Conservation (phyloP, 2,113 vertebrate genomes). For the Ifrita kowaldi region DNA sequence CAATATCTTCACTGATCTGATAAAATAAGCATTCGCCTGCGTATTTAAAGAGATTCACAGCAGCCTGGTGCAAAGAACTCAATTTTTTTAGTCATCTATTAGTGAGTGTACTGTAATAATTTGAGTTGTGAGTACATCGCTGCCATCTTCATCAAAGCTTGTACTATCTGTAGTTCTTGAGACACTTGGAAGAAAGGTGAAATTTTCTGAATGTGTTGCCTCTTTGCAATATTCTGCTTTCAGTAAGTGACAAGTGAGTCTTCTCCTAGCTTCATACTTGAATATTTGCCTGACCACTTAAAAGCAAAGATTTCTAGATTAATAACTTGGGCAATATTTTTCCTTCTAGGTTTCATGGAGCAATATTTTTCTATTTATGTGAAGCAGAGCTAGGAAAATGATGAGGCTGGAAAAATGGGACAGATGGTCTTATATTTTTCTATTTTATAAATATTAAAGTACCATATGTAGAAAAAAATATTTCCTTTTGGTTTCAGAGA, state of each 20-base stretch:
- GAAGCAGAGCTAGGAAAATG: background rate
- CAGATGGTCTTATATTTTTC: background rate
- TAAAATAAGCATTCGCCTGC: background rate
- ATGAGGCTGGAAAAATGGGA: background rate
- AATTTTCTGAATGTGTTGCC: background rate
- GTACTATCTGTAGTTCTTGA: constrained; percentile 1
- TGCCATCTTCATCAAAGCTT: background rate
- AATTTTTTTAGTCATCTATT: background rate
- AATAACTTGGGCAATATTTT: background rate
- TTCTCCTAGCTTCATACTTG: background rate
- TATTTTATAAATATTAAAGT: background rate
- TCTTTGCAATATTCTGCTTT: constrained; percentile 20
- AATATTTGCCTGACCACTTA: background rate
- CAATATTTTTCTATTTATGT: background rate
- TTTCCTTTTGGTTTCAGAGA: background rate
- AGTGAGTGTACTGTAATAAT: background rate
- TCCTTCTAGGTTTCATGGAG: background rate
- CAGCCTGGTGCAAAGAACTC: background rate
- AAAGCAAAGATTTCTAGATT: background rate
- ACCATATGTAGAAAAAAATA: background rate
- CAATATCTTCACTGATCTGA: background rate
- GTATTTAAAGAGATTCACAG: background rate
- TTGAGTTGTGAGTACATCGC: background rate
- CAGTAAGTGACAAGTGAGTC: constrained; percentile 4
- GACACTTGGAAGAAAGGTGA: background rate